Percentiles rank a stretch among this genome's conserved stretches.
phyloP scores from a whole-genome alignment of 2,797 vertebrate species.

The Alcedo atthis region DNA sequence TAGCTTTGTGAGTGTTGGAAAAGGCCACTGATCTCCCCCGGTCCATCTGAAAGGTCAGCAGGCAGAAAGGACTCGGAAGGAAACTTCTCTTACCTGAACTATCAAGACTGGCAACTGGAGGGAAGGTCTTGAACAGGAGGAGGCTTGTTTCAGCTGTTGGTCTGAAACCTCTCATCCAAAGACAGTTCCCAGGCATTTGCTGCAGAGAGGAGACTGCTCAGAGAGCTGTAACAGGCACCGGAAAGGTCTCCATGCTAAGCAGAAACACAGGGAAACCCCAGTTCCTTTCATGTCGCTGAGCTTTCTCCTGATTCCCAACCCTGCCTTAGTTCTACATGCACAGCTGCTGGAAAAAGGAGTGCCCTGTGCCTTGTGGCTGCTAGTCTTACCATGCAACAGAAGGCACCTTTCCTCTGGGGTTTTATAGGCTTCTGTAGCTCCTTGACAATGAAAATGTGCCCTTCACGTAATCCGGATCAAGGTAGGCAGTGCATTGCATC shows the following conservation, averaged over 20 bases:
- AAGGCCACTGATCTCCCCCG: not conserved
- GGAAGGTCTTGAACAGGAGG: not conserved
- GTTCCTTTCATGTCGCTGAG: not conserved
- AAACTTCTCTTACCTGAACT: not conserved
- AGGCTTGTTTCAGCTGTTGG: not conserved
- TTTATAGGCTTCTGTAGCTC: slow-evolving; percentile 26
- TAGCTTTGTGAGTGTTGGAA: not conserved
- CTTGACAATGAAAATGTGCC: not conserved
- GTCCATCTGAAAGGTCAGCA: not conserved
- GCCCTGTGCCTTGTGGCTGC: not conserved
- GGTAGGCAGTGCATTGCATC: not conserved
- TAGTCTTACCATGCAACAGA: not conserved
- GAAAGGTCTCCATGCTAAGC: not conserved
- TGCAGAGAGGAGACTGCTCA: not conserved
- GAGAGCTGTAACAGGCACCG: not conserved
- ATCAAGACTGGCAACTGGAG: not conserved
- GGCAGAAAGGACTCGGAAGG: not conserved
- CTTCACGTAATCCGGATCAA: not conserved
- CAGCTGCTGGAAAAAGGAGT: slow-evolving; percentile 10
- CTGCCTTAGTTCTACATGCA: not conserved
- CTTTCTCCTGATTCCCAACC: not conserved
- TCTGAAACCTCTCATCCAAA: not conserved
- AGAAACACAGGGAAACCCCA: not conserved
- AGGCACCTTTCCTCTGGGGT: not conserved
- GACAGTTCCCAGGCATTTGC: not conserved